Conservation (phyloP, 1,140 invertebrate species). For the Melipona quadrifasciata region DNA sequence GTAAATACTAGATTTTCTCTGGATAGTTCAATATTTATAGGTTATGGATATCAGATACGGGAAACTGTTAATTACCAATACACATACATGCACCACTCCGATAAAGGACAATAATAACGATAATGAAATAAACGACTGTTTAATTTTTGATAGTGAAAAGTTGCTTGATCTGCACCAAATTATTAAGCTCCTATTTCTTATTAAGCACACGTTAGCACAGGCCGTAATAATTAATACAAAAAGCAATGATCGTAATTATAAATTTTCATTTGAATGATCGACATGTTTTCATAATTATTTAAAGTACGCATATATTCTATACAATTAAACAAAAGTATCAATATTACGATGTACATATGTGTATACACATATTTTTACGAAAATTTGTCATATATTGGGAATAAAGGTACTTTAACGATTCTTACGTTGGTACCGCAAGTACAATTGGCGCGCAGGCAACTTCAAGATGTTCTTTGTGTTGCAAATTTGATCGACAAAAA, state of each 20-base stretch:
- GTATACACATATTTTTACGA: not conserved
- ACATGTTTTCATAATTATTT: not conserved
- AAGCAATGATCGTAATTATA: not conserved
- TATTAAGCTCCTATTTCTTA: constrained; percentile 10
- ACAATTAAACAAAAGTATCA: not conserved
- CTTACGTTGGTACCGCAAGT: not conserved
- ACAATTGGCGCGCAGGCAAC: not conserved
- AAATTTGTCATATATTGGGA: not conserved
- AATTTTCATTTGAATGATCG: not conserved
- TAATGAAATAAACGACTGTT: not conserved
- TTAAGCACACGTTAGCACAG: constrained; percentile 14
- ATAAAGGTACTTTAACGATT: not conserved
- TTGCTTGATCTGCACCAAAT: not conserved
- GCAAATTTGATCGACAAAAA: not conserved
- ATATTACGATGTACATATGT: not conserved
- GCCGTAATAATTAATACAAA: constrained; percentile 18
- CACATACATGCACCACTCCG: not conserved
- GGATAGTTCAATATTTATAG: not conserved
- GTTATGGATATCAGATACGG: constrained; percentile 2
- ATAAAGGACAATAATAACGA: not conserved
- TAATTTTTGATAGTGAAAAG: not conserved
- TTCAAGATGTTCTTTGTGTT: not conserved
- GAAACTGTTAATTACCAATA: constrained; percentile 18
- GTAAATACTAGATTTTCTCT: not conserved
- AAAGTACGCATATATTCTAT: not conserved